Percentiles rank a stretch among this genome's conserved stretches.
phyloP scores from a whole-genome alignment of 2,113 vertebrate genomes.

The Epinephelus moara region DNA sequence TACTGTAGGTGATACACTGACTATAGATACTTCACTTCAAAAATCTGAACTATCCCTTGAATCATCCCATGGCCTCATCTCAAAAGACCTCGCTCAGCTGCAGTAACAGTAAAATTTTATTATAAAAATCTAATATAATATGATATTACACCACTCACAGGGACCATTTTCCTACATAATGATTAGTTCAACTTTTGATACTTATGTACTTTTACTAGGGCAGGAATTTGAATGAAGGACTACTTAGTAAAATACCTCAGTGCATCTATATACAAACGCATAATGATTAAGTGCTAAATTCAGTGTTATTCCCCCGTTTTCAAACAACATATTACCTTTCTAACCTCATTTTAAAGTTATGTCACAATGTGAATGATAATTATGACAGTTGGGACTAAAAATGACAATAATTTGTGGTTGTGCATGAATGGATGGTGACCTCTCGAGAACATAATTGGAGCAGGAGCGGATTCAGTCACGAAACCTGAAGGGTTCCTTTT shows the following conservation, averaged over 20 bases:
- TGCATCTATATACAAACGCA: neutral
- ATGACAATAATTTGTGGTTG: slow-evolving; percentile 44
- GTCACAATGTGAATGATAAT: slow-evolving; percentile 50
- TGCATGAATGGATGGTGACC: slow-evolving; percentile 51
- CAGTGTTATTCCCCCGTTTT: neutral
- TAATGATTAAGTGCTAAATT: neutral
- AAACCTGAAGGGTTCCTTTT: slow-evolving; percentile 54
- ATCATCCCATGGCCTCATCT: too few relatives aligned
- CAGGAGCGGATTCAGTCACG: slow-evolving; percentile 42
- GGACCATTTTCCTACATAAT: too few relatives aligned
- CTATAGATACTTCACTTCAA: too few relatives aligned
- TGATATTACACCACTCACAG: neutral
- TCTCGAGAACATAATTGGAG: slow-evolving; percentile 55
- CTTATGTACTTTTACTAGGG: too few relatives aligned
- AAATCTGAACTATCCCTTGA: too few relatives aligned
- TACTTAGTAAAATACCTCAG: too few relatives aligned
- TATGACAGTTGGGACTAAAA: slow-evolving; percentile 48
- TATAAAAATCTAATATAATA: neutral
- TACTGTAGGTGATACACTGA: too few relatives aligned
- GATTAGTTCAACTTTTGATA: too few relatives aligned
- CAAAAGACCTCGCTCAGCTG: neutral
- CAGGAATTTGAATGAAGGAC: too few relatives aligned
- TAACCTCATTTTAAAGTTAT: slow-evolving; percentile 28
- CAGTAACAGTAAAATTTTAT: neutral
- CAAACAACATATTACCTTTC: slow-evolving; percentile 16